A percentile compares a stretch with the other conserved stretches of the same genome.
Conservation (phyloP, 2,113 vertebrate genomes). For the Oceanites oceanicus region DNA sequence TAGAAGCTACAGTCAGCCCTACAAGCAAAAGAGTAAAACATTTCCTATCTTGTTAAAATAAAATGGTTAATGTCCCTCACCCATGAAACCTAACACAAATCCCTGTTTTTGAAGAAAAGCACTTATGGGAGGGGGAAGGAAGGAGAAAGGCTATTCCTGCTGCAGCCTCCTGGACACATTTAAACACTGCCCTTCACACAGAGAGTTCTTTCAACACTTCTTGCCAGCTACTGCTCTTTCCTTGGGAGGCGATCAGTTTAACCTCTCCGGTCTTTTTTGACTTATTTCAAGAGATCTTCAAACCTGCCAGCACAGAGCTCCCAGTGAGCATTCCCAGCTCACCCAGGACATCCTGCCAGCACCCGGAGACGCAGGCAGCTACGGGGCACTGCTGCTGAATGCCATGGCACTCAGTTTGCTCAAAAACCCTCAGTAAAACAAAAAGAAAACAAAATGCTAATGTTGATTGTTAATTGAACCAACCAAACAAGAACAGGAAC, state of each 20-base stretch:
- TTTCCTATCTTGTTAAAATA: neutral
- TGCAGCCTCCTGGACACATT: neutral
- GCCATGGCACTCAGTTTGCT: neutral
- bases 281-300: neutral
- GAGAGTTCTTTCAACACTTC: neutral
- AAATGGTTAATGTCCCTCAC: neutral
- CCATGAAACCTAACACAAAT: neutral
- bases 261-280: rapidly evolving
- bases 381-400: neutral
- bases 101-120: neutral
- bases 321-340: neutral
- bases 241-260: neutral
- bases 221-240: neutral
- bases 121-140: neutral
- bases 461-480: neutral
- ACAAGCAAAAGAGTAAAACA: neutral
- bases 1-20: neutral
- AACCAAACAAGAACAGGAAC: conserved; percentile 20
- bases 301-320: neutral
- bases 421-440: neutral
- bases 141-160: neutral
- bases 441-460: neutral
- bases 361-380: rapidly evolving
- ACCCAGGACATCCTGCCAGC: neutral
- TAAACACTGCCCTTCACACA: neutral